Base-by-base conservation (phyloP, 2,888 invertebrate genomes). In the Pseudococcus longispinus region DNA sequence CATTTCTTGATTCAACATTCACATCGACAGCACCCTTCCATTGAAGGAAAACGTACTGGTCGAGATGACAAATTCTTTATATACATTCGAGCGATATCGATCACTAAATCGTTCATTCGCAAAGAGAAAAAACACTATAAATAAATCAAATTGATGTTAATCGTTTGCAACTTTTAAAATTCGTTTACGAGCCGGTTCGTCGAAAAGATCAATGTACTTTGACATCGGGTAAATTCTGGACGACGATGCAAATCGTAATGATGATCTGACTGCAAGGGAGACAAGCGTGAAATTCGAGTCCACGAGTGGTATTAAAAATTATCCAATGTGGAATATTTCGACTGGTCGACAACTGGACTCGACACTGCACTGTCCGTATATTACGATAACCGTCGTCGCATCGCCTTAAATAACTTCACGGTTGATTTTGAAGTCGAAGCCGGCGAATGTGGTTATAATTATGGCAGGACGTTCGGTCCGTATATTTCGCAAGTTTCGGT, bases 281-380 rank as follows among this genome's bases (percentile, higher is more conserved):
- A 26, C 70, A 15, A 70, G 70, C 70, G 26, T 70, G 70, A 70
- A 70, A 70, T 70, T 70, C 70, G 29, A 70, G 26, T 70, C 70
- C 70, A 29, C 29, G 70, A 70, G 70, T 70, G 9, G 23, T 70
- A 26, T 70, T 23, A 26, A 29, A 70, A 70, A 70, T 70, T 70
- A 37, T 9, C 37, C 37, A n/a, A n/a, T n/a, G n/a, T n/a, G 37
- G 5, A 37, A 37, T 37, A 37, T 37, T 37, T 37, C 37, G 37
- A 37, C 8, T 37, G 37, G 37, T 23, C 26, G 70, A 9, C 70
- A 70, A 26, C 29, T 18, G 4, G 60, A 60, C 20, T n/a, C n/a
- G n/a, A 60, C 37, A 37, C 9, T 5, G 20, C 23, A 20, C 20
- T 6, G 11, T 20, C 20, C 20, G 55, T 55, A 13, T n/a, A 55